phyloP scores from a whole-genome alignment of 2,888 invertebrate species.

The Cataglyphis altisquamis region DNA sequence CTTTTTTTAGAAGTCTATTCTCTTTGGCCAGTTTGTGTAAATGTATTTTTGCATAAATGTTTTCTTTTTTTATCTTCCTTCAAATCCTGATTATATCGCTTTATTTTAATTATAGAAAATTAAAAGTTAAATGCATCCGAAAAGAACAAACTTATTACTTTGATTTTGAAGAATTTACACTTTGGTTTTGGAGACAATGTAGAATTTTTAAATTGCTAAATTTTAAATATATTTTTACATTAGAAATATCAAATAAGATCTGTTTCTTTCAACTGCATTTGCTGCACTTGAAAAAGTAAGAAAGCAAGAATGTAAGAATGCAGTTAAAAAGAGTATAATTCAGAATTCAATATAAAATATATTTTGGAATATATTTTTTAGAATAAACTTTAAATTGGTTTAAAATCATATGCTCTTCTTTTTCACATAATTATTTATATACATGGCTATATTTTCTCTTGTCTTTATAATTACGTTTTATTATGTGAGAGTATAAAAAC shows the following conservation, averaged over 20 bases:
- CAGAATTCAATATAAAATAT: background rate
- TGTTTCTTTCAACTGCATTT: background rate
- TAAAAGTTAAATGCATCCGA: background rate
- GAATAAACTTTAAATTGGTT: background rate
- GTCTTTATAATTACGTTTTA: background rate
- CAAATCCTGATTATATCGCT: background rate
- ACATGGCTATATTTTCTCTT: background rate
- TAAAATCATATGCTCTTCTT: background rate
- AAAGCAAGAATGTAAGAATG: background rate
- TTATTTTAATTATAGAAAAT: background rate
- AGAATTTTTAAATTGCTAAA: background rate
- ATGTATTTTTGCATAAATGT: background rate
- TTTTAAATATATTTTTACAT: background rate
- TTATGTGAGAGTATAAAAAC: background rate
- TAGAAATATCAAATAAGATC: background rate
- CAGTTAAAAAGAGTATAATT: background rate
- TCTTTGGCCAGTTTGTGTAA: background rate
- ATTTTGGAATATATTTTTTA: background rate
- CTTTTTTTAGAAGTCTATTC: background rate
- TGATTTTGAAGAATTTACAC: background rate
- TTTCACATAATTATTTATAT: background rate
- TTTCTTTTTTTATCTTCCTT: background rate
- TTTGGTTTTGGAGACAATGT: background rate
- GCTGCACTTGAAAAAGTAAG: background rate
- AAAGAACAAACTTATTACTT: background rate